A percentile compares a stretch with the other conserved stretches of the same genome.
These are phyloP conservation scores for Scrobipalpa costella DNA, from an alignment of 2,888 invertebrate genomes.

Conservation along the genomic window DNA sequence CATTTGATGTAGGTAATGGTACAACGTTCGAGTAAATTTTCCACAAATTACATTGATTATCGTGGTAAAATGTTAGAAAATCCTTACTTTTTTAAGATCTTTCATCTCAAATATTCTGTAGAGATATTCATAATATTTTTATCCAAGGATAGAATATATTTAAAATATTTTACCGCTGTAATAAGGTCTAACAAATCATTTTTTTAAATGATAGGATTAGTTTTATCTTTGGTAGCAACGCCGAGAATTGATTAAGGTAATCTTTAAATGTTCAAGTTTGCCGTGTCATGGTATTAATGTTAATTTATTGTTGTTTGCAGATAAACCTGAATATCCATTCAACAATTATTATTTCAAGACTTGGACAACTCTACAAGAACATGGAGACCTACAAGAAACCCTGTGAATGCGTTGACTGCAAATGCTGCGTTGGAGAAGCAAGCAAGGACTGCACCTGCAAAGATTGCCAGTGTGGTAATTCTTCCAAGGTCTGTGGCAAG, in stretches of 20 bases:
- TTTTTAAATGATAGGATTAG: too few species aligned
- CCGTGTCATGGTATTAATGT: neutral
- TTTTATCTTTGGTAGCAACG: neutral
- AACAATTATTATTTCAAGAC: neutral
- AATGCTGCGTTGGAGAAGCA: neutral
- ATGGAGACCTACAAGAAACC: constrained; percentile 1
- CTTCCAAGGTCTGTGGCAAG: neutral
- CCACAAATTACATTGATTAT: too few species aligned
- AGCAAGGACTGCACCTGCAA: constrained; percentile 5
- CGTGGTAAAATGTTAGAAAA: too few species aligned
- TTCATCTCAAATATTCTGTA: too few species aligned
- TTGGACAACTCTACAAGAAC: neutral
- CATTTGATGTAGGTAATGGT: too few species aligned
- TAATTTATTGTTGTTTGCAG: neutral
- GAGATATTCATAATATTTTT: too few species aligned
- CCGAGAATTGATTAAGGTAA: neutral
- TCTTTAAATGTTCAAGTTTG: too few species aligned
- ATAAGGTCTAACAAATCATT: too few species aligned
- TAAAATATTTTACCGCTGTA: too few species aligned
- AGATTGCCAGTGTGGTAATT: constrained; percentile 5
- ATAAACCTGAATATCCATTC: neutral
- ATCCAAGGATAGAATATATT: too few species aligned
- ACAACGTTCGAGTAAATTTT: too few species aligned
- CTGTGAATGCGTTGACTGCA: constrained; percentile 9
- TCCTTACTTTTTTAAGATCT: too few species aligned